Conservation (phyloP, 2,797 vertebrate species). For the Sitta carolinensis region DNA sequence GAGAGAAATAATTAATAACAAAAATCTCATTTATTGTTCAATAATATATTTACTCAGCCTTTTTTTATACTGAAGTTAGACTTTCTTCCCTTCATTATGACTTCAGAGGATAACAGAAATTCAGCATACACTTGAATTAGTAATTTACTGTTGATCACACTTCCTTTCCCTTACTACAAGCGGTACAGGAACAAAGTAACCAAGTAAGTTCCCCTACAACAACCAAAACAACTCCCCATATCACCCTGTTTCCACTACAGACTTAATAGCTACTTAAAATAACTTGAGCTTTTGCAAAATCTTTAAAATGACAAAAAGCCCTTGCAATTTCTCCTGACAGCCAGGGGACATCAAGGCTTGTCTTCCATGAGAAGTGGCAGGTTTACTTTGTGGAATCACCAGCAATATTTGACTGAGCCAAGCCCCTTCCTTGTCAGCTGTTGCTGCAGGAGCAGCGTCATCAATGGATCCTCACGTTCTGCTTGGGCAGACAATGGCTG, state of each 20-base stretch:
- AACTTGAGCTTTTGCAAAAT: background rate
- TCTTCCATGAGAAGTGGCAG: background rate
- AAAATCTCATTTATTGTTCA: background rate
- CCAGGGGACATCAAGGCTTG: background rate
- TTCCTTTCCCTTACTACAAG: background rate
- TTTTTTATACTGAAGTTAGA: background rate
- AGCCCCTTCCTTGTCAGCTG: background rate
- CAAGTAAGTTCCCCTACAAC: background rate
- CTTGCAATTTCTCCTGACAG: background rate
- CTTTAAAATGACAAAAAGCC: background rate
- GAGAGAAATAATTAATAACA: background rate
- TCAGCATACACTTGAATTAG: background rate
- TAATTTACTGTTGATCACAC: background rate
- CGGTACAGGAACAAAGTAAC: background rate
- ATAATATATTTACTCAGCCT: background rate
- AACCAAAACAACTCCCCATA: background rate
- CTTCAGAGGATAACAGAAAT: background rate
- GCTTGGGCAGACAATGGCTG: background rate
- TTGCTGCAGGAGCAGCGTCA: background rate
- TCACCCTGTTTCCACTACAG: background rate
- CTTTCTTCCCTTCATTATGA: background rate
- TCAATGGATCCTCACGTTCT: background rate
- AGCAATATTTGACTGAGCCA: background rate
- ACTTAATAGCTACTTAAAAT: background rate
- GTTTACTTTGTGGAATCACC: background rate